Conservation (phyloP, 2,113 vertebrate species). For the Girardinichthys multiradiatus region DNA sequence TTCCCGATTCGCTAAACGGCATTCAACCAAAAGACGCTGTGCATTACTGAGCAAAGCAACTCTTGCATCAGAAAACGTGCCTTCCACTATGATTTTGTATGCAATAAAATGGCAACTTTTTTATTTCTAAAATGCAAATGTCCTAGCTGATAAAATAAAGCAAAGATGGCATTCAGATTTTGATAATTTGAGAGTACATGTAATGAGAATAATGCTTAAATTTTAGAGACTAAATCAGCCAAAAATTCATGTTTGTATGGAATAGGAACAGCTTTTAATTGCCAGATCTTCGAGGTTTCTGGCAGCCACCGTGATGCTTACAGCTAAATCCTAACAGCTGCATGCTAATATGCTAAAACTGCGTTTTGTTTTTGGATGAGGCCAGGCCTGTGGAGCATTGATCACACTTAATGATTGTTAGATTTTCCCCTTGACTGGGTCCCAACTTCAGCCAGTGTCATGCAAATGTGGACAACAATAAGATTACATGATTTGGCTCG, state of each 20-base stretch:
- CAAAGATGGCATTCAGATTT: no score
- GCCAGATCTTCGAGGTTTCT: background rate
- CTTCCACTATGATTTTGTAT: background rate
- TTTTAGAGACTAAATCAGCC: no score
- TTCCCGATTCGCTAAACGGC: background rate
- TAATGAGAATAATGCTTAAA: no score
- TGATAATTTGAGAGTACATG: no score
- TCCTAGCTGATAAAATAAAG: background rate
- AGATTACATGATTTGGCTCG: background rate
- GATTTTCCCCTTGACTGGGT: background rate
- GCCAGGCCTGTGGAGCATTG: background rate
- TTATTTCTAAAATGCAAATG: background rate
- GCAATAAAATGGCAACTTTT: background rate
- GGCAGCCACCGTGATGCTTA: no score
- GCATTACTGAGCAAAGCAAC: background rate
- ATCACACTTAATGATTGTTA: background rate
- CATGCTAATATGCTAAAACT: background rate
- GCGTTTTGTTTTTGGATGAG: background rate
- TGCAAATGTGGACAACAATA: background rate
- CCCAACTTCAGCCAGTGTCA: background rate
- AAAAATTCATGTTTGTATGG: background rate
- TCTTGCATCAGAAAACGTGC: background rate
- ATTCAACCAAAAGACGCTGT: constrained; percentile 21
- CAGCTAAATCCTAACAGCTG: background rate
- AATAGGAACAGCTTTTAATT: background rate